Evolutionary conservation across 2,113 vertebrate genomes (phyloP).

Genomic region (Theristicus caerulescens): DNA sequence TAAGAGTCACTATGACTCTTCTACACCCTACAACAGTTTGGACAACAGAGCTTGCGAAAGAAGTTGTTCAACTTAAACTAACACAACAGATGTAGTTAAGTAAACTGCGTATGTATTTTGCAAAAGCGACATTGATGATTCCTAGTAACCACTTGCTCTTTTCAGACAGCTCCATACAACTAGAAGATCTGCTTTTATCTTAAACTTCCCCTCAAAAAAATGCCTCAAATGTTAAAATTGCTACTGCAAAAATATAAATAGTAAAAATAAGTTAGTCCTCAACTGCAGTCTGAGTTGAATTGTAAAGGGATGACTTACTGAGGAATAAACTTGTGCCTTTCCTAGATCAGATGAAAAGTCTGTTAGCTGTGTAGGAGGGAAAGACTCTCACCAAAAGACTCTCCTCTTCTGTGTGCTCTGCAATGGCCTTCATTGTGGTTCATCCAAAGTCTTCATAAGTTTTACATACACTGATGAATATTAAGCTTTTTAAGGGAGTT

Average conservation of each 20-base stretch:
- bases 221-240: background rate
- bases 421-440: background rate
- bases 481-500: background rate
- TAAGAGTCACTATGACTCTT: background rate
- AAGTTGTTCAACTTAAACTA: background rate
- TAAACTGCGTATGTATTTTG: background rate
- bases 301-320: background rate
- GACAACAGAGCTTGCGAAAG: background rate
- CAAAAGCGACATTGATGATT: background rate
- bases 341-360: background rate
- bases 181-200: background rate
- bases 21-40: background rate
- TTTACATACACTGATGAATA: background rate
- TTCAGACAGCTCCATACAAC: background rate
- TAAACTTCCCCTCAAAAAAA: background rate
- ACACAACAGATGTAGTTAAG: background rate
- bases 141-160: background rate
- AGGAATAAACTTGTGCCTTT: background rate
- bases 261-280: background rate
- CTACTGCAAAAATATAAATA: background rate
- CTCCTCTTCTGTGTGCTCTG: background rate
- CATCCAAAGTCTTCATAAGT: background rate
- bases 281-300: background rate
- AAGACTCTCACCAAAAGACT: background rate
- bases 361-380: background rate